These are phyloP conservation scores for Nowickia ferox DNA, from an alignment of 2,888 invertebrate species.

Conservation along the genomic window DNA sequence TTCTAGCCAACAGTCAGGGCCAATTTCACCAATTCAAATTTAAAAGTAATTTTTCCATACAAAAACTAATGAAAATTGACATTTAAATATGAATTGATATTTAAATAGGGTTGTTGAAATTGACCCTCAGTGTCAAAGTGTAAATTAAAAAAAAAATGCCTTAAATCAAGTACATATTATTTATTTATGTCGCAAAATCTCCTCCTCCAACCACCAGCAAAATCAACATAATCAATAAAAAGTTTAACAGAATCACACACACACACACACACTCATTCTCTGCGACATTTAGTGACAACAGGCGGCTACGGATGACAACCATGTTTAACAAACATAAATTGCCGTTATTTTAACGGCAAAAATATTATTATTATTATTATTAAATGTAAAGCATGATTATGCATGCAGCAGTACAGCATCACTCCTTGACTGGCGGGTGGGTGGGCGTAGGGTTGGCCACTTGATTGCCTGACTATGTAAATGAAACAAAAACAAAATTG, in stretches of 20 bases:
- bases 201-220: constrained; percentile 4
- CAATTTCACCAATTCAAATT: too few relatives aligned
- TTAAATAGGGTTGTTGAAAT: too few relatives aligned
- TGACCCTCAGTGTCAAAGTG: too few relatives aligned
- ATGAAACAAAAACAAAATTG: constrained; percentile 10
- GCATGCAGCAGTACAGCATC: neutral
- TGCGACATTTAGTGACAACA: constrained; percentile 20
- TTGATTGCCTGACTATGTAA: constrained; percentile 25
- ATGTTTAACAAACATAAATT: constrained; percentile 60
- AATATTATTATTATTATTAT: constrained; percentile 35
- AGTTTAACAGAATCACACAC: constrained; percentile 3
- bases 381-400: constrained; percentile 66
- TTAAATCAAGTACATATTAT: constrained; percentile 39
- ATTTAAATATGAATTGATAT: too few relatives aligned
- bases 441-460: neutral
- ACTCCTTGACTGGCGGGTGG: neutral
- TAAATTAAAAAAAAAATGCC: too few relatives aligned
- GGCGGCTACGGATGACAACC: constrained; percentile 36
- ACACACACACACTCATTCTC: constrained; percentile 15
- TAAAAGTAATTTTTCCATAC: too few relatives aligned
- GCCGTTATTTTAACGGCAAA: constrained; percentile 50
- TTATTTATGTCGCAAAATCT: neutral
- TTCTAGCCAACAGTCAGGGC: too few relatives aligned
- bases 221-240: constrained; percentile 40
- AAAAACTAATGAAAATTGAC: too few relatives aligned